Base-by-base conservation (phyloP, 2,113 vertebrate species). In the Alouatta palliata region DNA sequence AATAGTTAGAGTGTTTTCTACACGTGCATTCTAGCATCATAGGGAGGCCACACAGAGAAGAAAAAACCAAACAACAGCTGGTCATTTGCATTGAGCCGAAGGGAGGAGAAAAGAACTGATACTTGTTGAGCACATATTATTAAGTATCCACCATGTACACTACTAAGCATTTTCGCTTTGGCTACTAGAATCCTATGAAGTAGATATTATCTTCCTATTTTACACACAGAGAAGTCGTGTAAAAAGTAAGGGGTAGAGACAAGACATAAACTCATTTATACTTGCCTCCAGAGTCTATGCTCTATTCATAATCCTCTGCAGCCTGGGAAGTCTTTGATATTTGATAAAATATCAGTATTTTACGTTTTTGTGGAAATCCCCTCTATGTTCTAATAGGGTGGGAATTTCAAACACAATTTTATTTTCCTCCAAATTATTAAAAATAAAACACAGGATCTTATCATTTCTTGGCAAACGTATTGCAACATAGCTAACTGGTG, bases 371-470 rank as follows among this genome's bases (percentile, higher is more conserved):
- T 40, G 17, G 30, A 23, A 88, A 37, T 91, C 4, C 7, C 27
- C 73, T 83, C 54, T 90, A 14, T 45, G 8, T 64, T 45, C 13
- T 94, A 54, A 66, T 12, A 58, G 25, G 45, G 21, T 73, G 30
- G 37, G 73, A 87, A 95, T 88, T 96, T 71, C 35, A 77, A 79
- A 66, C 58, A 68, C 21, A 73, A 35, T 87, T 85, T 82, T 66
- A 81, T 83, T 93, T 95, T 87, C 35, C 82, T 92, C 5, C 20
- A 93, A 81, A 89, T 82, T 49, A 47, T 12, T 93, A 88, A 87
- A 73, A 94, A 73, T 70, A 86, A 94, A 79, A 82, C 30, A 79
- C 0, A 87, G 5, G 49, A 81, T 32, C 37, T 91, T 95, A n/a
- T 61, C 1, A 76, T 73, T 94, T 73, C 52, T 85, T 70, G 40